These are phyloP conservation scores for Papilio aristodemus DNA, from an alignment of 1,140 invertebrate species.

Conservation along the genomic window DNA sequence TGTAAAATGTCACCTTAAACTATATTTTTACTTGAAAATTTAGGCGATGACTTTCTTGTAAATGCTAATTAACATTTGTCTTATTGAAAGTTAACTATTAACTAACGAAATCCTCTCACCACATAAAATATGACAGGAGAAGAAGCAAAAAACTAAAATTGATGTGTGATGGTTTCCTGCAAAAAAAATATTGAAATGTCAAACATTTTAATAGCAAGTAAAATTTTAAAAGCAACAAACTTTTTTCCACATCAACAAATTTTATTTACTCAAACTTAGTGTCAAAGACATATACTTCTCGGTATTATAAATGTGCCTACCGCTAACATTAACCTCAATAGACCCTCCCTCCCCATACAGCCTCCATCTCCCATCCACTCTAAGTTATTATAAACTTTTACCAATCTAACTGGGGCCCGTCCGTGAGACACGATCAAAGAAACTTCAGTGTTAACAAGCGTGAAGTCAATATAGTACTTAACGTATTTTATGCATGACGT, in stretches of 20 bases:
- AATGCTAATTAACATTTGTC: too few species aligned
- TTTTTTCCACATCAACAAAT: constrained; percentile 17
- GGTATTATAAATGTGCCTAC: constrained; percentile 27
- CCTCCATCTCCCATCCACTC: constrained; percentile 22
- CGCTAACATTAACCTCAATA: constrained; percentile 30
- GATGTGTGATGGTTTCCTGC: too few species aligned
- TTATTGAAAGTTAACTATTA: too few species aligned
- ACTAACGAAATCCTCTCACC: too few species aligned
- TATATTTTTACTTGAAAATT: too few species aligned
- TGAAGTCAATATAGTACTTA: constrained; percentile 19
- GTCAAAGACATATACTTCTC: constrained; percentile 24
- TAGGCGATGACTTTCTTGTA: too few species aligned
- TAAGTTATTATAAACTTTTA: constrained; percentile 43
- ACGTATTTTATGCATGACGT: constrained; percentile 17
- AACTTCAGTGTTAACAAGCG: constrained; percentile 46
- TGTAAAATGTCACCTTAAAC: too few species aligned
- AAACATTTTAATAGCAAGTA: constrained; percentile 4
- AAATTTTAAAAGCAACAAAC: neutral
- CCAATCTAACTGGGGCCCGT: constrained; percentile 39
- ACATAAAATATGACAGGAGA: too few species aligned
- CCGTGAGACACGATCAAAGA: constrained; percentile 42
- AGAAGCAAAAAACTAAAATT: too few species aligned
- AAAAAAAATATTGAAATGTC: neutral
- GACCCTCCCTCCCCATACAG: neutral
- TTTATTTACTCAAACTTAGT: constrained; percentile 28